These are phyloP conservation scores for Semotilus atromaculatus DNA, from an alignment of 2,797 vertebrate species.

Conservation along the genomic window DNA sequence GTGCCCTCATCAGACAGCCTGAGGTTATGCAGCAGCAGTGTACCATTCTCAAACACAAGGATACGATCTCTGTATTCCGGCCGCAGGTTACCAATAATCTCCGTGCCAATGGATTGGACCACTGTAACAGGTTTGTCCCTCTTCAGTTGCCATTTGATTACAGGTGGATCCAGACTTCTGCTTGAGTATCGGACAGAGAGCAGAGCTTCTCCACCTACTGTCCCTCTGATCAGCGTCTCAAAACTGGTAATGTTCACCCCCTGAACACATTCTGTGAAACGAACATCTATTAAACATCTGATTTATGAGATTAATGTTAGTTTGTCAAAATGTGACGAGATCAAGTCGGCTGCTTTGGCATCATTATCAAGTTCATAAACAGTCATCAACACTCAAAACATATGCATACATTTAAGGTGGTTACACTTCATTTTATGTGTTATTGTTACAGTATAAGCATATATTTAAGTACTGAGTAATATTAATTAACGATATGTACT, in stretches of 20 bases:
- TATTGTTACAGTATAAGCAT: no score
- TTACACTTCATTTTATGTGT: neutral
- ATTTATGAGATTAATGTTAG: neutral
- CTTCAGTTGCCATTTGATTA: slow-evolving; percentile 95
- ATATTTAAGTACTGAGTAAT: no score
- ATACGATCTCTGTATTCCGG: slow-evolving; percentile 92
- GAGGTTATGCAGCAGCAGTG: slow-evolving; percentile 90
- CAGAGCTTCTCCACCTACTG: slow-evolving; percentile 85
- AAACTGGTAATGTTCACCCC: slow-evolving; percentile 93
- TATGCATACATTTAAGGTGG: neutral
- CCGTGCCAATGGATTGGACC: slow-evolving; percentile 92
- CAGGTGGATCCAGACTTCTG: slow-evolving; percentile 86
- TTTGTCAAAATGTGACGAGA: neutral
- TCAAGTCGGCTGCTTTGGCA: neutral
- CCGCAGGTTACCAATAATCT: slow-evolving; percentile 91
- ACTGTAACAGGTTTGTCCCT: slow-evolving; percentile 91
- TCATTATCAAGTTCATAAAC: neutral
- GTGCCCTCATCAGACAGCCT: slow-evolving; percentile 87
- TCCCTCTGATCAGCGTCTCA: slow-evolving; percentile 81
- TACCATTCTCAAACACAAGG: slow-evolving; percentile 92
- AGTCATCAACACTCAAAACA: no score
- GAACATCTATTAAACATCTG: slow-evolving; percentile 1
- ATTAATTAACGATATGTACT: no score
- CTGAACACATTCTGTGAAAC: slow-evolving; percentile 76
- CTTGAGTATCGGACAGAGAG: slow-evolving; percentile 91